A percentile compares a stretch with the other conserved stretches of the same genome.
phyloP scores from a whole-genome alignment of 2,888 invertebrate species.

The Sphinx pinastri region DNA sequence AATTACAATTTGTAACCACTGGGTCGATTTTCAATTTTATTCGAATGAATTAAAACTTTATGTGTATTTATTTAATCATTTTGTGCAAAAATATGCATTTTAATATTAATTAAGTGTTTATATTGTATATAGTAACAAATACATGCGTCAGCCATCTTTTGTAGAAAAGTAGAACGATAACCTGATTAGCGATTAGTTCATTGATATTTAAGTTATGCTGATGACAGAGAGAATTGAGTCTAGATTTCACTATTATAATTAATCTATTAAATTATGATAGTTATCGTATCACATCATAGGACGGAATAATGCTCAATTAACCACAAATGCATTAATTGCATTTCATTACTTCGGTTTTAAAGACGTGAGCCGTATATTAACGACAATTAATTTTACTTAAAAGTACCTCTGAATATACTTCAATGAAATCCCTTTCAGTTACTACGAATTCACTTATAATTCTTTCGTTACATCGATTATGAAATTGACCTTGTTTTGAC shows the following conservation, averaged over 20 bases:
- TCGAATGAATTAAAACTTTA: neutral
- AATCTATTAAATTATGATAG: too few relatives aligned
- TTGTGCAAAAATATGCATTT: neutral
- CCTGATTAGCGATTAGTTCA: neutral
- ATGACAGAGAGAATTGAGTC: too few relatives aligned
- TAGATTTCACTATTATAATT: too few relatives aligned
- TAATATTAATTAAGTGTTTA: neutral
- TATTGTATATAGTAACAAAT: neutral
- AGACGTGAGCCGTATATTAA: too few relatives aligned
- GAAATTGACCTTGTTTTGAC: slow-evolving; percentile 2
- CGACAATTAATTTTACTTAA: too few relatives aligned
- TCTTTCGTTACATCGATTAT: neutral
- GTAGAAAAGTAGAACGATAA: neutral
- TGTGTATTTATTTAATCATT: neutral
- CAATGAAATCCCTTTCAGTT: too few relatives aligned
- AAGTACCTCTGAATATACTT: too few relatives aligned
- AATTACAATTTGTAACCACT: neutral
- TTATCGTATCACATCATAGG: too few relatives aligned
- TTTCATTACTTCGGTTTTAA: too few relatives aligned
- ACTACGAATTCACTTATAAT: neutral
- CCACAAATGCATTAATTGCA: too few relatives aligned
- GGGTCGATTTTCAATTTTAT: neutral
- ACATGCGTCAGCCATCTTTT: neutral
- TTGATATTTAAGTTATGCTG: too few relatives aligned
- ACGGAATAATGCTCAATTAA: too few relatives aligned